phyloP scores from a whole-genome alignment of 2,113 vertebrate species.

The Dendrocopos noguchii region DNA sequence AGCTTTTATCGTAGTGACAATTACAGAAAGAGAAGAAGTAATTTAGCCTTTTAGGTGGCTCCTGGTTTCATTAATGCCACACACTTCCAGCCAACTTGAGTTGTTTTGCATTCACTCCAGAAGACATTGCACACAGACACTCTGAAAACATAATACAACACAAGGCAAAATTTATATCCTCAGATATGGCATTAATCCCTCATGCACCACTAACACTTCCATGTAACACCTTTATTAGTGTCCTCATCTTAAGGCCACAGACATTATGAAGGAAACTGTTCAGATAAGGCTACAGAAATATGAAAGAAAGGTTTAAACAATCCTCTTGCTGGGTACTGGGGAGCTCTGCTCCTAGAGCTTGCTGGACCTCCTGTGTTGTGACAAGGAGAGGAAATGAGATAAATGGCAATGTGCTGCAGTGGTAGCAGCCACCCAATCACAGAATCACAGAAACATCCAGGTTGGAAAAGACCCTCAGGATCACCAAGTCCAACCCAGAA shows the following conservation, averaged over 20 bases:
- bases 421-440: neutral
- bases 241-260: neutral
- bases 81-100: neutral
- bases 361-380: neutral
- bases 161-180: neutral
- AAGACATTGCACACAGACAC: slow-evolving; percentile 20
- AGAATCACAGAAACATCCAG: no score
- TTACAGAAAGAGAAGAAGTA: slow-evolving; percentile 61
- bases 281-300: neutral
- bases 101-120: slow-evolving; percentile 13
- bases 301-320: neutral
- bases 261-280: neutral
- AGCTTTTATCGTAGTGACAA: slow-evolving; percentile 53
- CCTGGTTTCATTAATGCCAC: slow-evolving; percentile 46
- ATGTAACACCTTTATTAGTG: neutral
- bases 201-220: slow-evolving; percentile 4
- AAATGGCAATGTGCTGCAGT: neutral
- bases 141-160: slow-evolving; percentile 5
- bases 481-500: no score
- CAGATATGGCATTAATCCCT: neutral
- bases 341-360: neutral
- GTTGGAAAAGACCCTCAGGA: no score
- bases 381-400: neutral
- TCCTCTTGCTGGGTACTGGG: neutral
- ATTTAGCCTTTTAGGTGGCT: slow-evolving; percentile 50